These are phyloP conservation scores for Xiphydria camelus DNA, from an alignment of 2,888 invertebrate species.

Conservation along the genomic window DNA sequence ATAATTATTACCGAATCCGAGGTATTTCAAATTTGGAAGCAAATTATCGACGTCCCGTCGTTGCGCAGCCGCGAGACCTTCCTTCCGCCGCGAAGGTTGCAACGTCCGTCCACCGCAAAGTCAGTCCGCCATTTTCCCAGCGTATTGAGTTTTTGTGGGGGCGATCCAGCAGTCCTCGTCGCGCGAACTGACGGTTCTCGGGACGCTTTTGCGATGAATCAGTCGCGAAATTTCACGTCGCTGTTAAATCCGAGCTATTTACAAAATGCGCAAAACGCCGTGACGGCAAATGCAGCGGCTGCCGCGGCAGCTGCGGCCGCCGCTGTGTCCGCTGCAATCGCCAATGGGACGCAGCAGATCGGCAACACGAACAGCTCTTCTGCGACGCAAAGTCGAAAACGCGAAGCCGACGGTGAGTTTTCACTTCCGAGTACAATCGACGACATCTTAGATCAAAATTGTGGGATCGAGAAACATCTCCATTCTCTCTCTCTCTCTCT, in stretches of 20 bases:
- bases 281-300: conserved; percentile 52
- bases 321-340: conserved; percentile 63
- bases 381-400: conserved; percentile 40
- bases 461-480: too few relatives aligned
- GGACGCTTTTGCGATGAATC: conserved; percentile 41
- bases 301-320: conserved; percentile 61
- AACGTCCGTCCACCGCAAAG: neutral
- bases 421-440: too few relatives aligned
- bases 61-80: neutral
- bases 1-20: too few relatives aligned
- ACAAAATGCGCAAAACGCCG: conserved; percentile 52
- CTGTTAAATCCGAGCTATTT: conserved; percentile 52
- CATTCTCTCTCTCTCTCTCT: too few relatives aligned
- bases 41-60: too few relatives aligned
- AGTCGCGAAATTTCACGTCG: conserved; percentile 54
- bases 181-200: too few relatives aligned
- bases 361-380: conserved; percentile 24
- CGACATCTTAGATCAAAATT: too few relatives aligned
- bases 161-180: too few relatives aligned
- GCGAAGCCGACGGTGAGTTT: conserved; percentile 48
- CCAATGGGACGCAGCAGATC: conserved; percentile 57
- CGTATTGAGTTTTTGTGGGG: neutral
- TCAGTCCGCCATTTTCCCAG: conserved; percentile 1
- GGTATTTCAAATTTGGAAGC: too few relatives aligned
- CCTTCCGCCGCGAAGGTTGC: neutral